Percentiles rank a stretch among this genome's conserved stretches.
Conservation (phyloP, 2,113 vertebrate species). For the Hydrolagus affinis region DNA sequence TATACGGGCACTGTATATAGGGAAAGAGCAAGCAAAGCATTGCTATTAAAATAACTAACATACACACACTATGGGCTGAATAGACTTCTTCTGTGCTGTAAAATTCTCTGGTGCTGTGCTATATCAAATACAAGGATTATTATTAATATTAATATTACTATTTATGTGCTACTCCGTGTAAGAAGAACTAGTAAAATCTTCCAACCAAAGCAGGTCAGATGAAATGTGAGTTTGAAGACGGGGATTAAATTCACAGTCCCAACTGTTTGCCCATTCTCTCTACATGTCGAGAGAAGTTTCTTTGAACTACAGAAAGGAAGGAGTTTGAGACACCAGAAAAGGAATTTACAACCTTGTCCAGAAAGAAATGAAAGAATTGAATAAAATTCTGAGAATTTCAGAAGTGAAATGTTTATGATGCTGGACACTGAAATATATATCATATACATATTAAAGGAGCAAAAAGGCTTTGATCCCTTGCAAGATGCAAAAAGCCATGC, state of each 20-base stretch:
- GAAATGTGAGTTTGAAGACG: not conserved
- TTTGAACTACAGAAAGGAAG: not conserved
- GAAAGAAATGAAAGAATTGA: not conserved
- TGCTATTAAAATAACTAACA: too few species aligned
- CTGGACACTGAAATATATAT: conserved; percentile 9
- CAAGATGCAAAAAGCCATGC: not conserved
- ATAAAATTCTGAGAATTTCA: not conserved
- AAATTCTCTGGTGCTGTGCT: too few species aligned
- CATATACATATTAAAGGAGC: not conserved
- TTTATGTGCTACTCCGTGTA: too few species aligned
- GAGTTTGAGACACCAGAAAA: not conserved
- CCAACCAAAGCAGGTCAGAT: not conserved
- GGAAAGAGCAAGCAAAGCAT: too few species aligned
- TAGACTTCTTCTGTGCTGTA: too few species aligned
- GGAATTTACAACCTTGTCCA: not conserved
- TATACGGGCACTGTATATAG: too few species aligned
- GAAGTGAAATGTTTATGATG: not conserved
- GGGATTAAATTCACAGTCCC: not conserved
- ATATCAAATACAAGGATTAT: too few species aligned
- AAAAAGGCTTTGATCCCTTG: not conserved
- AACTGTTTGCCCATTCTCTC: not conserved
- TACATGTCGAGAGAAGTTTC: not conserved
- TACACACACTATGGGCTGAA: too few species aligned
- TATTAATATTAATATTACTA: too few species aligned
- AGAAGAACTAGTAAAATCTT: not conserved